These are phyloP conservation scores for Allacma fusca DNA, from an alignment of 2,888 invertebrate species.

Conservation along the genomic window DNA sequence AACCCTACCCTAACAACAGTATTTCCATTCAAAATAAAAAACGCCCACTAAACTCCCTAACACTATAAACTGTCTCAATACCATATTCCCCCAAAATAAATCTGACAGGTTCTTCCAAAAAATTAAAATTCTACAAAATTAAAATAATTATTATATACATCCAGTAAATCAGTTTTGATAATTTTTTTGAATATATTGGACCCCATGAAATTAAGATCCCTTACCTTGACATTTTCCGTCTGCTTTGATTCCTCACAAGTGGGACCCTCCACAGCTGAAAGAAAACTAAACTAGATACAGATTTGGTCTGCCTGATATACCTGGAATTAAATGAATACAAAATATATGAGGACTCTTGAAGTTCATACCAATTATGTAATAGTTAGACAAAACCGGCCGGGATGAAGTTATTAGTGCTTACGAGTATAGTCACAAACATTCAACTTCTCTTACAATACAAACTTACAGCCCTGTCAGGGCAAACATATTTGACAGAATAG, in stretches of 20 bases:
- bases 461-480: conserved; percentile 31
- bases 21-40: too few relatives aligned
- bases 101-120: too few relatives aligned
- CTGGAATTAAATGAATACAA: not conserved
- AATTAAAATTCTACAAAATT: too few relatives aligned
- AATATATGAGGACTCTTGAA: not conserved
- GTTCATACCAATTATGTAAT: not conserved
- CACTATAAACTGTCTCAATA: too few relatives aligned
- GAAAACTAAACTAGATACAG: conserved; percentile 14
- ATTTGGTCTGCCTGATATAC: conserved; percentile 25
- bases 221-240: conserved; percentile 20
- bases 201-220: too few relatives aligned
- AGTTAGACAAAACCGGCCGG: not conserved
- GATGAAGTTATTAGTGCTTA: too few relatives aligned
- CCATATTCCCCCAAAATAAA: too few relatives aligned
- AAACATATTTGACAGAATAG: conserved; percentile 16
- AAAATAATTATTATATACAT: too few relatives aligned
- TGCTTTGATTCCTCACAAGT: not conserved
- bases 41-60: too few relatives aligned
- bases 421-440: too few relatives aligned
- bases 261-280: conserved; percentile 8
- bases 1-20: too few relatives aligned
- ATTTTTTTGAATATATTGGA: not conserved
- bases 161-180: not conserved
- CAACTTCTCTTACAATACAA: not conserved